A percentile compares a stretch with the other conserved stretches of the same genome.
phyloP scores from a whole-genome alignment of 2,888 invertebrate genomes.

The Tetanocera ferruginea region DNA sequence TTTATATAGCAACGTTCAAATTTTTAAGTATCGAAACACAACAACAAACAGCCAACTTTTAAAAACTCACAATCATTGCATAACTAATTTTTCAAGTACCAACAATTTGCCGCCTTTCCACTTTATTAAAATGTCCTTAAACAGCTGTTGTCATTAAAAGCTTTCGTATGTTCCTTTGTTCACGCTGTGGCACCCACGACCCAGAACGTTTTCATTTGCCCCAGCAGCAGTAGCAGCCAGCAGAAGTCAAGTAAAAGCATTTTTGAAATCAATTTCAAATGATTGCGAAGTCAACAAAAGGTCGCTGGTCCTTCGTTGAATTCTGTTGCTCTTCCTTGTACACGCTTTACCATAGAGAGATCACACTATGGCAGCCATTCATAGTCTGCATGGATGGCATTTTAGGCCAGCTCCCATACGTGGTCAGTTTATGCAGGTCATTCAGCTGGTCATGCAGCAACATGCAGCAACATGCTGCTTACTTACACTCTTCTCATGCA shows the following conservation, averaged over 20 bases:
- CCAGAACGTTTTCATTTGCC: background rate
- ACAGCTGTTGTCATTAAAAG: background rate
- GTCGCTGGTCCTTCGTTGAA: conserved; percentile 5
- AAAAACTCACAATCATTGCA: background rate
- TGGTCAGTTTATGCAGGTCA: too few relatives aligned
- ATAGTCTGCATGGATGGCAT: too few relatives aligned
- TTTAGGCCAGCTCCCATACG: too few relatives aligned
- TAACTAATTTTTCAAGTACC: background rate
- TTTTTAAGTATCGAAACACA: background rate
- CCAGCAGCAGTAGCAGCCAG: too few relatives aligned
- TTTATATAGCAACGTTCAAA: background rate
- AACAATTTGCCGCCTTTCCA: background rate
- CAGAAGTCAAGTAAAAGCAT: background rate
- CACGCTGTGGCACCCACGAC: background rate
- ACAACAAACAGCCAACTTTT: too few relatives aligned
- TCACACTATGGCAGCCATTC: too few relatives aligned
- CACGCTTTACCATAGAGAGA: too few relatives aligned
- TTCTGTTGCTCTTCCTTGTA: too few relatives aligned
- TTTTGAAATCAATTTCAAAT: conserved; percentile 17
- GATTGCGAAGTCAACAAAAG: conserved; percentile 5
- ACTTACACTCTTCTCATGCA: background rate
- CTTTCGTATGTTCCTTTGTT: background rate
- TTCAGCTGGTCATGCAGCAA: too few relatives aligned
- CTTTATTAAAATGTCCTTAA: conserved; percentile 11
- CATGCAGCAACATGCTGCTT: background rate